These are phyloP conservation scores for Gallinago solitaria DNA, from an alignment of 2,797 vertebrate species.

Conservation along the genomic window DNA sequence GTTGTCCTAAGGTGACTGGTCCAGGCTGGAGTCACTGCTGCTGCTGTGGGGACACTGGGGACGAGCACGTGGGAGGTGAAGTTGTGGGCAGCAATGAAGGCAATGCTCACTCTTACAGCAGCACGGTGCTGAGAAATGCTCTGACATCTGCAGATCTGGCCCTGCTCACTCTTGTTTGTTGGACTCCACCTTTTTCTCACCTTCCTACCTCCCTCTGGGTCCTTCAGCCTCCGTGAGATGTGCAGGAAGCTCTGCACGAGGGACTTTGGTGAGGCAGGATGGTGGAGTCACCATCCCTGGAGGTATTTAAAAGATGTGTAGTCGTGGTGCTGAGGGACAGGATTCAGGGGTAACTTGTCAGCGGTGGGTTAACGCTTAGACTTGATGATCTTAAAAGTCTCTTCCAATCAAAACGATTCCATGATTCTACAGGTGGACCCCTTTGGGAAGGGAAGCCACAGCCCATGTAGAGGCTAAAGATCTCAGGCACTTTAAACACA, in stretches of 20 bases:
- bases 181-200: neutral
- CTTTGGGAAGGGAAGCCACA: neutral
- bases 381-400: neutral
- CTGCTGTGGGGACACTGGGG: neutral
- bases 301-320: neutral
- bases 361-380: neutral
- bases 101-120: fast-evolving
- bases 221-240: neutral
- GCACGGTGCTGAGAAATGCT: neutral
- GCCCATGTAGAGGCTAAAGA: neutral
- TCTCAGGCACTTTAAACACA: neutral
- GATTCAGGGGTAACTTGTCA: neutral
- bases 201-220: too few relatives aligned
- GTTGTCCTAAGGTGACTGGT: fast-evolving
- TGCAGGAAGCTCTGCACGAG: fast-evolving
- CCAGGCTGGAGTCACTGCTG: neutral
- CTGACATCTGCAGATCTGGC: neutral
- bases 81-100: neutral
- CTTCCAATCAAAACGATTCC: neutral
- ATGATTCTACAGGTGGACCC: neutral
- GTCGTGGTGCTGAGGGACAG: neutral
- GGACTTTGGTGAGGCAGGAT: neutral
- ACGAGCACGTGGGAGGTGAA: fast-evolving
- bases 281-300: neutral
- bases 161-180: neutral